These are phyloP conservation scores for Scomber scombrus DNA, from an alignment of 2,113 vertebrate species.

Conservation along the genomic window DNA sequence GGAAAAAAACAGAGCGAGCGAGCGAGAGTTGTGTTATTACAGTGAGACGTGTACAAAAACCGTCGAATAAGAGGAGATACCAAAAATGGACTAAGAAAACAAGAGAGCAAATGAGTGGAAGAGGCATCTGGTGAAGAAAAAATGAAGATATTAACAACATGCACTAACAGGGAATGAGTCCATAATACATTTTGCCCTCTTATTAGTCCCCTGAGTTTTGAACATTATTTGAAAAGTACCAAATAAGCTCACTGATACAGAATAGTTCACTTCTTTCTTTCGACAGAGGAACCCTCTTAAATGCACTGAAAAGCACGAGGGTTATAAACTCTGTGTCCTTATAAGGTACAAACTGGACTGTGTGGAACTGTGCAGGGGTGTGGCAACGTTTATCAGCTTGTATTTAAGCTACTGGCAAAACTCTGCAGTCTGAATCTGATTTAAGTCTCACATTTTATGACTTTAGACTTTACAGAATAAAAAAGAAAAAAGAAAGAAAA, in stretches of 20 bases:
- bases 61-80: constrained; percentile 38
- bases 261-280: background rate
- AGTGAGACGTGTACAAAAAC: constrained; percentile 22
- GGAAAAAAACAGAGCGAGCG: constrained; percentile 28
- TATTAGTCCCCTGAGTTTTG: constrained; percentile 36
- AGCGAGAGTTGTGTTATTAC: constrained; percentile 37
- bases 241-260: constrained; percentile 26
- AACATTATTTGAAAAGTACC: constrained; percentile 36
- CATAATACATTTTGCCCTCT: constrained; percentile 20
- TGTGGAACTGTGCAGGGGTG: constrained; percentile 30
- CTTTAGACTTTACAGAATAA: constrained; percentile 14
- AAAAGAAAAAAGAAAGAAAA: no score
- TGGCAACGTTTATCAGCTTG: constrained; percentile 39
- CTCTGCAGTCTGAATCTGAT: background rate
- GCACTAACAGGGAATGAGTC: constrained; percentile 28
- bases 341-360: constrained; percentile 52
- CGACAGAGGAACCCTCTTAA: constrained; percentile 29
- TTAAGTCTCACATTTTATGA: constrained; percentile 29
- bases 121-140: constrained; percentile 18
- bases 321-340: constrained; percentile 45
- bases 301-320: constrained; percentile 25
- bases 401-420: constrained; percentile 40
- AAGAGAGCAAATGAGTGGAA: constrained; percentile 39
- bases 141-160: constrained; percentile 14
- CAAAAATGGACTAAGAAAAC: constrained; percentile 66